A percentile compares a stretch with the other conserved stretches of the same genome.
Evolutionary conservation across 2,113 vertebrate species (phyloP).

Genomic region (Asarcornis scutulata): DNA sequence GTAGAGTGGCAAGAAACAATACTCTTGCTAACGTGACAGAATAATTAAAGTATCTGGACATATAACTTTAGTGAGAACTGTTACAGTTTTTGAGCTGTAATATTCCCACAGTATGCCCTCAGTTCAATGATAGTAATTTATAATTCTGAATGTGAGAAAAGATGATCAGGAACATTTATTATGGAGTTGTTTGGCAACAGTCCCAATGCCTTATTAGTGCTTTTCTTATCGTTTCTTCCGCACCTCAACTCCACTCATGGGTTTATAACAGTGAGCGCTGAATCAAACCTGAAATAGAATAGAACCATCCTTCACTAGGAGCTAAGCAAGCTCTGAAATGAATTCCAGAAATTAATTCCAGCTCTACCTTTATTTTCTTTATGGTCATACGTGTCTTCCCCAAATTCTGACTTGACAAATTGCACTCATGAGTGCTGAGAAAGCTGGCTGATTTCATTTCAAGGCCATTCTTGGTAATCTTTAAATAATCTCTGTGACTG

Average conservation of each 20-base stretch:
- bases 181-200: not conserved
- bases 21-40: not conserved
- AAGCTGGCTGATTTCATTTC: not conserved
- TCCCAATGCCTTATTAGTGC: not conserved
- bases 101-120: not conserved
- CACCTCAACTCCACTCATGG: not conserved
- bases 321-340: not conserved
- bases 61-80: not conserved
- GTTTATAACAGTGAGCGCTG: not conserved
- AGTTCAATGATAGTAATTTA: not conserved
- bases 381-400: not conserved
- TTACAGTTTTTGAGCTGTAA: not conserved
- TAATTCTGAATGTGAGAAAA: not conserved
- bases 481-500: not conserved
- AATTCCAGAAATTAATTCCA: not conserved
- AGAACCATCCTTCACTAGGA: not conserved
- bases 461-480: not conserved
- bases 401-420: not conserved
- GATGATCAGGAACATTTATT: not conserved
- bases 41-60: not conserved
- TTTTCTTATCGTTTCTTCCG: not conserved
- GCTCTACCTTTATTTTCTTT: not conserved
- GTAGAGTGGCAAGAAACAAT: not conserved
- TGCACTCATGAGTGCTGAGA: not conserved
- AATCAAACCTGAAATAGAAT: not conserved